Percentiles rank a stretch among this genome's conserved stretches.
These are phyloP conservation scores for Anser cygnoides DNA, from an alignment of 2,113 vertebrate genomes.

Conservation along the genomic window DNA sequence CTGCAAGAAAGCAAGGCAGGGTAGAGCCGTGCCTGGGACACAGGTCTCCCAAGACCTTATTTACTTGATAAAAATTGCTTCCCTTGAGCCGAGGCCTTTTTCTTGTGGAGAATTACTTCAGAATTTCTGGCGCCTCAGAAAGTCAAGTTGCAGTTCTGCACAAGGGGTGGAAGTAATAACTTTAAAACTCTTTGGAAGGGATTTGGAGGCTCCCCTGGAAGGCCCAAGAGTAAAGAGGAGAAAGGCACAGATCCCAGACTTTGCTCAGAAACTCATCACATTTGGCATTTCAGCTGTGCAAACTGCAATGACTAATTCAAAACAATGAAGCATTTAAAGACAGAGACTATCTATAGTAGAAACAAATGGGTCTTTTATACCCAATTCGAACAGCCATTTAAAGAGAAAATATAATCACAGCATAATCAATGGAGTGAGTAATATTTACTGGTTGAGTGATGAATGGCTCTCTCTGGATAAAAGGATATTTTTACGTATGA, in stretches of 20 bases:
- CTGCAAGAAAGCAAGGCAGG: not conserved
- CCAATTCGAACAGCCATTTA: slow-evolving; percentile 69
- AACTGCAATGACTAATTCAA: slow-evolving; percentile 60
- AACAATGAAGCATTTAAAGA: slow-evolving; percentile 63
- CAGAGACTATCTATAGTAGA: slow-evolving; percentile 54
- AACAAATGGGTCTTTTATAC: slow-evolving; percentile 67
- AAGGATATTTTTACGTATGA: slow-evolving; percentile 65
- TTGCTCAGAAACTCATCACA: not conserved
- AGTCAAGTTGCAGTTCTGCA: not conserved
- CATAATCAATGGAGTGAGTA: slow-evolving; percentile 66
- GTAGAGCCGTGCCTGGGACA: not conserved
- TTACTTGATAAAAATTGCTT: not conserved
- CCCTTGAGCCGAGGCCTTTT: not conserved
- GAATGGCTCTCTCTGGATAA: slow-evolving; percentile 27
- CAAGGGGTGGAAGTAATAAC: not conserved
- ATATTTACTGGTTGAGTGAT: slow-evolving; percentile 70
- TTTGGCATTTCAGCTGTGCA: slow-evolving; percentile 36
- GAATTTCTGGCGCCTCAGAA: slow-evolving; percentile 27
- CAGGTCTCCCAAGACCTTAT: not conserved
- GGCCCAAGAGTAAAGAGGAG: not conserved
- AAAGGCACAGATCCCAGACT: not conserved
- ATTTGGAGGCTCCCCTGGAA: slow-evolving; percentile 21
- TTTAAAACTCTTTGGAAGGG: not conserved
- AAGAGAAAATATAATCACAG: slow-evolving; percentile 73
- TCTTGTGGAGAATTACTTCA: not conserved